Evolutionary conservation across 1,140 invertebrate genomes (phyloP), one percentile per base, ranked within the genome.

Genomic region (Whitmania pigra): DNA sequence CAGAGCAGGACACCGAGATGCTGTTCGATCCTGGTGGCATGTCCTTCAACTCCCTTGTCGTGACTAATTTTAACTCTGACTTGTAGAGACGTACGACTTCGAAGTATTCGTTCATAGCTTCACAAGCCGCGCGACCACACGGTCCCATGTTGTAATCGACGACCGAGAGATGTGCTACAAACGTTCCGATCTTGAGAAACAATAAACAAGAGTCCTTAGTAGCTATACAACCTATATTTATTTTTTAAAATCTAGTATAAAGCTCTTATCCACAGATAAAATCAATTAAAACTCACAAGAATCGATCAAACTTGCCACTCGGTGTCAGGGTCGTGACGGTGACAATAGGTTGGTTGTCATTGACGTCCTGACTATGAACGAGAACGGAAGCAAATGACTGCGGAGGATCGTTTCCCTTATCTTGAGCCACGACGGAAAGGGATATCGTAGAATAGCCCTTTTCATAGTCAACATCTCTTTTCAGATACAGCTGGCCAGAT

Each of bases 281-380:
- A 2, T 25, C 20, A 25, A n/a, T 20, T 57, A 9, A 57, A 20
- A n/a, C n/a, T 20, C 20, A 2, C 29, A 15, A 22, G 4, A 63
- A 0, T 15, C 18, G 3, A 17, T 63, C 11, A n/a, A 0, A 63
- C 22, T 63, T n/a, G 53, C 13, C 54, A 31, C 36, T 69, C 0
- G 53, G 20, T 1, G 66, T 72, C 27, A 72, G 31, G n/a, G 74
- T 74, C 36, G 43, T 70, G 31, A 74, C 72, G 25, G 67, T 27
- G 53, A 75, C 73, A 4, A 36, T 69, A 25, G 75, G 75, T 25
- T 66, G 40, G 71, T 83, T 83, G 75, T 85, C 84, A 74, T 85
- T 85, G 29, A 79, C 78, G 75, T 85, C 84, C 20, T 77, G 74
- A 11, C 85, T 77, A 17, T 77, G 75, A 31, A 96, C 86, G 22